These are phyloP conservation scores for Scarus forsteni DNA, from an alignment of 2,797 vertebrate species.

Conservation along the genomic window DNA sequence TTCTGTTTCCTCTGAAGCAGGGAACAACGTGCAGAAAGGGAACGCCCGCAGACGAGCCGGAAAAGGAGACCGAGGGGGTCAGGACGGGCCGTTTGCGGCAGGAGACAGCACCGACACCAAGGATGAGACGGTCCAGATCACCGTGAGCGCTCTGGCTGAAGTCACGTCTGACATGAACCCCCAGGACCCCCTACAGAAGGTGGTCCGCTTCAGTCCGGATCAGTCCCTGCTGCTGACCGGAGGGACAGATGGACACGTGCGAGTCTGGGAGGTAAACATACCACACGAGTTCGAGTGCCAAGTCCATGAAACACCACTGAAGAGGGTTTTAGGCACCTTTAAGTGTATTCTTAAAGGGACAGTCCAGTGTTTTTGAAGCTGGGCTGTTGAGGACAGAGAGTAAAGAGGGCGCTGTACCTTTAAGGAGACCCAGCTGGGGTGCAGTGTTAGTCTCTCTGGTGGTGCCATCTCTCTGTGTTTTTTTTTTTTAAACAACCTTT, in stretches of 20 bases:
- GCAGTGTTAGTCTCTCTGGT: no score
- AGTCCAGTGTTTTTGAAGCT: no score
- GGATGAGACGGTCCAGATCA: slow-evolving; percentile 78
- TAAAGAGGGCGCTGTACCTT: no score
- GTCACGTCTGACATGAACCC: slow-evolving; percentile 91
- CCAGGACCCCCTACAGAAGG: slow-evolving; percentile 91
- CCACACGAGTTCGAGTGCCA: no score
- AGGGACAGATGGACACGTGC: slow-evolving; percentile 90
- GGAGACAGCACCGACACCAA: slow-evolving; percentile 54
- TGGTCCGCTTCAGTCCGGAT: slow-evolving; percentile 89
- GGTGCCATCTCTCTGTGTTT: no score
- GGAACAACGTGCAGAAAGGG: slow-evolving; percentile 62
- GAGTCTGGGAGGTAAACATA: slow-evolving; percentile 92
- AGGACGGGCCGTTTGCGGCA: slow-evolving; percentile 31
- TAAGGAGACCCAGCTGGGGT: no score
- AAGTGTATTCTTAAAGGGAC: no score
- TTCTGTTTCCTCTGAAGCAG: slow-evolving; percentile 35
- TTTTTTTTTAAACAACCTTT: no score
- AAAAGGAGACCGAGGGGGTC: slow-evolving; percentile 62
- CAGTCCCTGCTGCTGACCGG: slow-evolving; percentile 89
- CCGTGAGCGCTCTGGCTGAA: slow-evolving; percentile 83
- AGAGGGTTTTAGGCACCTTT: no score
- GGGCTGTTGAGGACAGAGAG: no score
- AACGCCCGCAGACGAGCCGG: slow-evolving; percentile 73
- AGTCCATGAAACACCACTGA: no score